Percentiles rank a stretch among this genome's conserved stretches.
Evolutionary conservation across 1,140 invertebrate species (phyloP).

Genomic region (Drosophila bipectinata): DNA sequence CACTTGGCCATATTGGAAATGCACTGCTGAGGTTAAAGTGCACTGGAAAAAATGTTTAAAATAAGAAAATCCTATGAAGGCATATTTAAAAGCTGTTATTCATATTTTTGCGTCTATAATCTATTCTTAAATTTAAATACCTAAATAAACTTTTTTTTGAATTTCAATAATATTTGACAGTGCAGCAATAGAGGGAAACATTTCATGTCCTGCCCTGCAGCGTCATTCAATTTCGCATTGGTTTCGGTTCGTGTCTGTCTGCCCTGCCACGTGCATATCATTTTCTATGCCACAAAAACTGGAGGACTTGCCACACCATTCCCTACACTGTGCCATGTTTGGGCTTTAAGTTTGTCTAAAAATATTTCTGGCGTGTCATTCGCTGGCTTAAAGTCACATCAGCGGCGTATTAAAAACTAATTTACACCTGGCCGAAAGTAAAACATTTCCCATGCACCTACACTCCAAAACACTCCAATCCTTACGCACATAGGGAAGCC

Average conservation of each 20-base stretch:
- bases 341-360: conserved; percentile 39
- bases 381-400: conserved; percentile 52
- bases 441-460: conserved; percentile 62
- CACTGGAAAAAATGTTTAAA: conserved; percentile 3
- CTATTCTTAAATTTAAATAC: too few species aligned
- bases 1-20: conserved; percentile 53
- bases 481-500: conserved; percentile 1
- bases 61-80: neutral
- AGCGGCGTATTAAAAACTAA: conserved; percentile 75
- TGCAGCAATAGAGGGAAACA: conserved; percentile 11
- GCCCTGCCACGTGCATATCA: conserved; percentile 48
- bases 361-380: conserved; percentile 42
- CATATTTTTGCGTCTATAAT: neutral
- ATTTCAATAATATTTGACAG: neutral
- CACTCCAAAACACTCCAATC: conserved; percentile 1
- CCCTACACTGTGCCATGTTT: conserved; percentile 12
- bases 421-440: conserved; percentile 67
- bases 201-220: conserved; percentile 31
- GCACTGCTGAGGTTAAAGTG: neutral
- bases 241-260: conserved; percentile 42
- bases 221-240: conserved; percentile 50
- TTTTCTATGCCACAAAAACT: conserved; percentile 30
- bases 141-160: too few species aligned
- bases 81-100: too few species aligned
- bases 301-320: conserved; percentile 1